A percentile compares a stretch with the other conserved stretches of the same genome.
phyloP scores from a whole-genome alignment of 2,113 vertebrate species.

The Sinocyclocheilus anophthalmus region DNA sequence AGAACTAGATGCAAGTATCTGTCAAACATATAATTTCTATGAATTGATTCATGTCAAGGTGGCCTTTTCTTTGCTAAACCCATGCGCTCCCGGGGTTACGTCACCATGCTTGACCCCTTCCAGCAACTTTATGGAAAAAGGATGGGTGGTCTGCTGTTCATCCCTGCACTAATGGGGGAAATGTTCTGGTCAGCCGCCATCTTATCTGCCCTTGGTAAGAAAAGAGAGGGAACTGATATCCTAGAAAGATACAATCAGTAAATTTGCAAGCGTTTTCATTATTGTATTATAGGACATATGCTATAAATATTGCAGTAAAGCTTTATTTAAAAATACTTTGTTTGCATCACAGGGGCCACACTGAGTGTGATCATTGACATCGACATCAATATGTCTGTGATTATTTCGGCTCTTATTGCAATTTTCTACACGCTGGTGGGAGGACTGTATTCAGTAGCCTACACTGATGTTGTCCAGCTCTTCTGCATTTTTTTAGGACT shows the following conservation, averaged over 20 bases:
- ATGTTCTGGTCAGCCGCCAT: conserved; percentile 99
- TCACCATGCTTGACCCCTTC: conserved; percentile 98
- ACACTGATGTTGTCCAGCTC: conserved; percentile 96
- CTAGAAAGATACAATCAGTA: background rate
- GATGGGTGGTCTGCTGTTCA: conserved; percentile 96
- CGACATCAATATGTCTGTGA: conserved; percentile 87
- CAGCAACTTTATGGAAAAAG: conserved; percentile 96
- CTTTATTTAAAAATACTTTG: background rate
- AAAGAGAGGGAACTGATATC: background rate
- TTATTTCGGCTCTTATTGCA: conserved; percentile 92
- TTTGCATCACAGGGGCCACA: conserved; percentile 83
- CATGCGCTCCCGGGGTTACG: conserved; percentile 95
- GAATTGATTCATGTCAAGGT: conserved; percentile 70
- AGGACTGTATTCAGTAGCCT: conserved; percentile 95
- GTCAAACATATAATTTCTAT: background rate
- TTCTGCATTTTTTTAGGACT: conserved; percentile 97
- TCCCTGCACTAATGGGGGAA: conserved; percentile 97
- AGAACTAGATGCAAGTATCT: background rate
- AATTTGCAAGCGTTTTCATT: background rate
- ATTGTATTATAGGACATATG: background rate
- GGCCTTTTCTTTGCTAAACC: conserved; percentile 98
- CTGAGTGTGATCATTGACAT: conserved; percentile 95
- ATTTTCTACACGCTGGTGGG: conserved; percentile 94
- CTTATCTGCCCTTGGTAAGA: conserved; percentile 92
- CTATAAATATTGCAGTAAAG: background rate